Evolutionary conservation across 2,797 vertebrate species (phyloP), one percentile per base, ranked within the genome.

Genomic region (Antrozous pallidus): DNA sequence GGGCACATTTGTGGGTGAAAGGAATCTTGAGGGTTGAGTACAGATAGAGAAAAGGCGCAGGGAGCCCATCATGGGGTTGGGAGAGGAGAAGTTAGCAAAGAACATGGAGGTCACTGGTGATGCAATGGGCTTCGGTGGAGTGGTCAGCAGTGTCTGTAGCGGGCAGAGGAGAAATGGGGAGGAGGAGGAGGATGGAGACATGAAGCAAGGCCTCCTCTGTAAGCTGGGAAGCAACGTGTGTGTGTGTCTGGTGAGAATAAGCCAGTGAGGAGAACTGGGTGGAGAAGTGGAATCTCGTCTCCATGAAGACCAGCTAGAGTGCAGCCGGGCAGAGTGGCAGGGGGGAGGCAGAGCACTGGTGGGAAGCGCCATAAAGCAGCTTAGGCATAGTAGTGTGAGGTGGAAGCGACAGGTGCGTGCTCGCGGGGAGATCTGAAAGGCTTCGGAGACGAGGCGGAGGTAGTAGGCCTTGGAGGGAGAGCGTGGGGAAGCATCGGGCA

Each of bases 291-390:
- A 42, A 26, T 47, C 71, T 22, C 0, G 2, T 10, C 8, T 58
- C 65, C 49, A 49, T 10, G 2, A 17, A 47, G 45, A 14, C 45
- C 36, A 6, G 45, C 16, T 4, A 9, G 26, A 69, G 31, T 12
- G 0, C n/a, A n/a, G 22, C 18, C 18, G 1, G 1, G 28, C 45
- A 3, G 4, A 0, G 38, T 2, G 1, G 82, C 74, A 18, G 73
- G 13, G 24, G 51, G 31, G 28, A 73, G 33, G 13, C 22, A 13
- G 38, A 12, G 11, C 13, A 0, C 69, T 47, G 38, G 1, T 47
- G 56, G 56, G 26, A 70, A 36, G 33, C 31, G 8, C 38, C 26
- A 3, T 16, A 18, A 73, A 73, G 45, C 69, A 18, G 26, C 36
- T 36, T 18, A 31, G 58, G 14, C 69, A 81, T 12, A 71, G 54